Conservation (phyloP, 2,113 vertebrate genomes). For the Amblyornis subalaris region DNA sequence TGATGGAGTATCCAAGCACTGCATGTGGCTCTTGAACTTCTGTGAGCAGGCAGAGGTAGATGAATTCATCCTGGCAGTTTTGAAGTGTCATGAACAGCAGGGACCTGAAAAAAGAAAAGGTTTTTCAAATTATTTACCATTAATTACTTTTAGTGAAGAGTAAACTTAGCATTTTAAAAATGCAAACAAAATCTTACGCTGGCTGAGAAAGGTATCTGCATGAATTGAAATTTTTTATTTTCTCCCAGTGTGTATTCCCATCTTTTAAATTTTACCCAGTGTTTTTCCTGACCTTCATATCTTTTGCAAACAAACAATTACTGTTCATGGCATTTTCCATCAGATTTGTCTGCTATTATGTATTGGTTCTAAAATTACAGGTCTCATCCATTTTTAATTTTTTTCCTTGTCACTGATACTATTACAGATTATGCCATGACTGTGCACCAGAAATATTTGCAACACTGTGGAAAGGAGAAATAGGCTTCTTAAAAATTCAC, state of each 20-base stretch:
- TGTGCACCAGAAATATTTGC: neutral
- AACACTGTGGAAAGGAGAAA: neutral
- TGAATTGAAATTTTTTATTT: neutral
- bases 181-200: neutral
- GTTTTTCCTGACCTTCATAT: conserved; percentile 14
- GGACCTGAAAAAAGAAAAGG: neutral
- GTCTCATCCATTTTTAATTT: conserved; percentile 17
- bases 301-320: conserved; percentile 19
- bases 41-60: neutral
- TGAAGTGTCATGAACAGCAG: neutral
- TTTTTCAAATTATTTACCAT: neutral
- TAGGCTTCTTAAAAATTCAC: neutral
- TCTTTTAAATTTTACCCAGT: neutral
- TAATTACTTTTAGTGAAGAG: neutral
- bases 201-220: neutral
- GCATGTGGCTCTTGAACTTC: neutral
- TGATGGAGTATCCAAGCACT: neutral
- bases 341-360: neutral
- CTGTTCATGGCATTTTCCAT: neutral
- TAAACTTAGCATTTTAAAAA: neutral
- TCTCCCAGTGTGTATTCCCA: neutral
- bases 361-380: conserved; percentile 40
- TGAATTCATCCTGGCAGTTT: neutral
- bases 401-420: neutral
- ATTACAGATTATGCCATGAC: neutral